A percentile compares a stretch with the other conserved stretches of the same genome.
Evolutionary conservation across 2,888 invertebrate genomes (phyloP).

Genomic region (Ditula angustiorana): DNA sequence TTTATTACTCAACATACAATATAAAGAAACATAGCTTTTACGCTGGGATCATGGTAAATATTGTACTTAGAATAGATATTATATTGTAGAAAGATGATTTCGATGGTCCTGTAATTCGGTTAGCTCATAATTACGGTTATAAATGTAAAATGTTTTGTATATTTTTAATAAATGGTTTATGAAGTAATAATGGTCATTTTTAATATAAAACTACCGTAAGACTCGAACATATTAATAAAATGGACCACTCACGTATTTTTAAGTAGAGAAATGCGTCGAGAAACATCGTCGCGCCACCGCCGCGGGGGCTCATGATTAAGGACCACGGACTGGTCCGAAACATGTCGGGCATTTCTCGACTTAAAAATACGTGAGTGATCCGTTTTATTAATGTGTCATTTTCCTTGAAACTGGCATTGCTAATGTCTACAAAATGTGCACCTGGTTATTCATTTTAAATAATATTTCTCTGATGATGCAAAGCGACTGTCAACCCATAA

Average conservation of each 20-base stretch:
- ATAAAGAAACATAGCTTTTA: constrained; percentile 36
- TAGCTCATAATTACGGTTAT: constrained; percentile 53
- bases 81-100: constrained; percentile 49
- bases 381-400: constrained; percentile 36
- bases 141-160: constrained; percentile 59
- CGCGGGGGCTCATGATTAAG: too few species aligned
- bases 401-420: not conserved
- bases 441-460: not conserved
- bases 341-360: too few species aligned
- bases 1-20: constrained; percentile 19
- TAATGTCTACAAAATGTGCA: not conserved
- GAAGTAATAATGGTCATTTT: constrained; percentile 45
- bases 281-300: too few species aligned
- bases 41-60: constrained; percentile 66
- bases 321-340: too few species aligned
- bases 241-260: too few species aligned
- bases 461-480: not conserved
- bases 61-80: constrained; percentile 59
- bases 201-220: too few species aligned
- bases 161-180: constrained; percentile 63
- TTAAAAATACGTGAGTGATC: too few species aligned
- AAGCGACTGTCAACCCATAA: not conserved
- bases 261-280: too few species aligned
- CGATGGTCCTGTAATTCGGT: constrained; percentile 58
- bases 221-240: too few species aligned